Base-by-base conservation (phyloP, 2,888 invertebrate genomes). In the Hypsopygia costalis region DNA sequence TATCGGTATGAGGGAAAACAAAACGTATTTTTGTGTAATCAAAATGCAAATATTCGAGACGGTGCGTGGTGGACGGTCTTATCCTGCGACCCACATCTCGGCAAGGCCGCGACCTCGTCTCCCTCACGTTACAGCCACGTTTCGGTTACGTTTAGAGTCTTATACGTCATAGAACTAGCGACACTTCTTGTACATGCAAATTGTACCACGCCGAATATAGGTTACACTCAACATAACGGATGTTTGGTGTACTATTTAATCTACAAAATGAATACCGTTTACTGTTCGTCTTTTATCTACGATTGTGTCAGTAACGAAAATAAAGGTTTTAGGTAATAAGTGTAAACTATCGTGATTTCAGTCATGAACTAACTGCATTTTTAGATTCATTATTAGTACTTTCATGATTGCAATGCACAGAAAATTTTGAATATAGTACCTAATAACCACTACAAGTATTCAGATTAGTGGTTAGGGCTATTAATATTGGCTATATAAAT, bases 41-140 rank as follows among this genome's bases (percentile, higher is more conserved):
- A 79, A 82, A 81, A 87, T 88, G 87, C 78, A 85, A 87, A 88
- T 86, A 67, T 52, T 51, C 51, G 16, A 16, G 16, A 16, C 16
- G 58, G 67, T 73, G 73, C 72, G 76, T 75, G 73, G 64, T 36
- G 34, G 16, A 6, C 10, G 33, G 36, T 50, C 72, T 86, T 86
- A 86, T 87, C 87, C 86, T 62, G 49, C 73, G 86, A 72, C 87
- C 88, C 71, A 88, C 80, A 86, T 87, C 85, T 82, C 42, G 42
- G 62, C 76, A 82, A 86, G 86, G 87, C 73, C 83, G 73, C 57
- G 78, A 59, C 80, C 79, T 72, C 74, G 72, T 61, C 62, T 44
- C 37, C 31, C 39, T 16, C 25, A 31, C 31, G 11, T 6, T 1
- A n/a, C 40, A 42, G 32, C 22, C 28, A 10, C 27, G 28, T 21